Evolutionary conservation across 2,888 invertebrate genomes (phyloP), one percentile per base, ranked within the genome.

Genomic region (Catocala nupta): DNA sequence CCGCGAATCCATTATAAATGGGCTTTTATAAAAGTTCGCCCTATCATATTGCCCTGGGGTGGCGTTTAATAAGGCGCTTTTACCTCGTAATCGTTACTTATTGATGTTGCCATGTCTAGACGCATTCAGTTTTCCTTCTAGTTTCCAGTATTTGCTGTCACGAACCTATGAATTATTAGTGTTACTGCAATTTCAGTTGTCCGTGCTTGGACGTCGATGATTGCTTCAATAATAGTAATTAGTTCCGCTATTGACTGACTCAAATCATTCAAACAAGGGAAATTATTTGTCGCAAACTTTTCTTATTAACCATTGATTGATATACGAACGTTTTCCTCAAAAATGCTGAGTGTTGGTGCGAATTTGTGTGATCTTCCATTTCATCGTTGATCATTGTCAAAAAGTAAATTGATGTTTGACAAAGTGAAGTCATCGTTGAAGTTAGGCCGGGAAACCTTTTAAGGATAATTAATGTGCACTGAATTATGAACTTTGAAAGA

Each of bases 301-400:
- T 66, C 64, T 55, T 63, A 63, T 59, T 58, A 55, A 59, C 11
- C 50, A 64, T 65, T 69, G 55, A 62, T 63, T 61, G 39, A 58
- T 69, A 65, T 68, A 65, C 51, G 58, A 56, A 68, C 53, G 55
- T 63, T 53, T 68, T 52, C 55, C 49, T 44, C 51, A 65, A 65
- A 75, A 79, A 68, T 70, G 68, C 75, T 69, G 68, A 75, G 73
- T 81, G 81, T 82, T 75, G 68, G 68, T 66, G 77, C 78, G 73
- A 81, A 81, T 86, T 86, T 74, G 74, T 77, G 71, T 82, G 73
- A 77, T 72, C 81, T 81, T 75, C 81, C 82, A 82, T 84, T 81
- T 84, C 83, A 84, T 86, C 90, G 82, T 91, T 88, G 91, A 92
- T 92, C 92, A 90, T 90, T 90, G 91, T 91, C 90, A 90, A 84